Base-by-base conservation (phyloP, 2,797 vertebrate species). In the Sphaeramia orbicularis region DNA sequence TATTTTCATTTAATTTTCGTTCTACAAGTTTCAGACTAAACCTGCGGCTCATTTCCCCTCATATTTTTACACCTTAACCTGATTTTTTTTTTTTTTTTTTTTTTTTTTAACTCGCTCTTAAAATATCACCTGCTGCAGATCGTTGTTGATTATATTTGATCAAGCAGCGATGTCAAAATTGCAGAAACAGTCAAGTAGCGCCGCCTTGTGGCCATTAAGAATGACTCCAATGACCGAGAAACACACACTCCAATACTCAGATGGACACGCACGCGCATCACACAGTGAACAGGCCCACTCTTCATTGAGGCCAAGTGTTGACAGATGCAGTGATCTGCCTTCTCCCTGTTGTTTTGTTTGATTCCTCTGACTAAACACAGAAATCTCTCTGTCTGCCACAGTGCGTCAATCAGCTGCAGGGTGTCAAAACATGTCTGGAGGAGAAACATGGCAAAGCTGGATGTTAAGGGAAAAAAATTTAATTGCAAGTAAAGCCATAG, bases 181-280 rank as follows among this genome's bases (percentile, higher is more conserved):
- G 18, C 37, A 60, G 57, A 50, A 53, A 71, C 73, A 71, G 73
- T 76, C 44, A 65, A 62, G 15, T 74, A 90, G 92, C 91, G 89
- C 89, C 92, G 49, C 89, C 80, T 6, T 36, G 91, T 90, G 92
- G 91, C 47, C 37, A 16, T 16, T 24, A 45, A 48, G 45, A 11
- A 10, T 12, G 7, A 4, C 11, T n/a, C 16, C 37, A 12, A 38
- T 45, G 55, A 12, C 16, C 7, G 11, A 44, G 21, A 15, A 11
- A 48, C 70, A 7, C 27, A 35, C 58, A 24, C 64, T 24, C 21
- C 21, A 24, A n/a, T 5, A 24, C 21, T 24, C 24, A 21, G 43
- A 16, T 18, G 43, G 9, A 30, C 38, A 7, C 48, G 6, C 37
- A 18, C n/a, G 36, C 13, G 4, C n/a, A 38, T 76, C 71, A 62